These are phyloP conservation scores for Tyrannus savana DNA, from an alignment of 2,113 vertebrate species.

Conservation along the genomic window DNA sequence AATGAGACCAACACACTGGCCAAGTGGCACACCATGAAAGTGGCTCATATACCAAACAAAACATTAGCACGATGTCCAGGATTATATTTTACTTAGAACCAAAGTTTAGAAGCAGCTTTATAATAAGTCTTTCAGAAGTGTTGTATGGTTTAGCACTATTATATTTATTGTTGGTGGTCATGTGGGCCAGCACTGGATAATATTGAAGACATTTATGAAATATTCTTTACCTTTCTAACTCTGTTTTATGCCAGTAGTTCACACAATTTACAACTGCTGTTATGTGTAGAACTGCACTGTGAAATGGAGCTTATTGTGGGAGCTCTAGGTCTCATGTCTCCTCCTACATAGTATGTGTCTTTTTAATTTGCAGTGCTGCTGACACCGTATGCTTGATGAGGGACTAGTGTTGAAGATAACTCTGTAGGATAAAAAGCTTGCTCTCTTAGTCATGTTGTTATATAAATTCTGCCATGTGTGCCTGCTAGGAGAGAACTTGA, in stretches of 20 bases:
- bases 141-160: slow-evolving; percentile 10
- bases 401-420: slow-evolving; percentile 35
- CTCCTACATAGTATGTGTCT: background rate
- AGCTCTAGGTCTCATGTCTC: slow-evolving; percentile 6
- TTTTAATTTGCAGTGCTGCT: slow-evolving; percentile 47
- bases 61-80: background rate
- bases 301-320: background rate
- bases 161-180: slow-evolving; percentile 43
- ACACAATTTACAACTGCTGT: slow-evolving; percentile 39
- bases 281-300: background rate
- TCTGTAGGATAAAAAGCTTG: slow-evolving; percentile 45
- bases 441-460: background rate
- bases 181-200: background rate
- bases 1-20: background rate
- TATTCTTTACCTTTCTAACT: slow-evolving; percentile 51
- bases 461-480: slow-evolving; percentile 34
- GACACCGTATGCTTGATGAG: slow-evolving; percentile 38
- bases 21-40: background rate
- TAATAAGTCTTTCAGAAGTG: slow-evolving; percentile 9
- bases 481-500: background rate
- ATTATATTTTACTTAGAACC: slow-evolving; percentile 2
- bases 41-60: background rate
- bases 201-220: slow-evolving; percentile 44
- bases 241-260: slow-evolving; percentile 39
- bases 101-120: background rate